Evolutionary conservation across 2,888 invertebrate species (phyloP).

Genomic region (Nephrocerus scutellatus): DNA sequence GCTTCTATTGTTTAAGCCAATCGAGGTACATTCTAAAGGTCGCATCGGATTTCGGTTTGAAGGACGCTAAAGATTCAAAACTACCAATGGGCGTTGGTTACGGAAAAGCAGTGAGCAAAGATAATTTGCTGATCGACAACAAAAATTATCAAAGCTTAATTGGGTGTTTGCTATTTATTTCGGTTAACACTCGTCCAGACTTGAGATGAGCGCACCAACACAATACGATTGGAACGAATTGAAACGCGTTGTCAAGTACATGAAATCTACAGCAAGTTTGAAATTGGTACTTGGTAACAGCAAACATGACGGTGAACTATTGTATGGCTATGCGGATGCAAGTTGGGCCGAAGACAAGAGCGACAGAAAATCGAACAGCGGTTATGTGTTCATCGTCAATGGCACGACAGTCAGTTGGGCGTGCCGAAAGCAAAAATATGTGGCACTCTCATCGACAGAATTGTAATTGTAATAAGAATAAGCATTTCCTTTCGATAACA

Average conservation of each 20-base stretch:
- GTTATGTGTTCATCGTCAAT: slow-evolving; percentile 21
- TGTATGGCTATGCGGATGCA: slow-evolving; percentile 30
- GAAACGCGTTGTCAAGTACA: slow-evolving; percentile 27
- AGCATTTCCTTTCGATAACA: too few species aligned
- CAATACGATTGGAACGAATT: slow-evolving; percentile 29
- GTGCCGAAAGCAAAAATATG: slow-evolving; percentile 26
- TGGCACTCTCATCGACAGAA: slow-evolving; percentile 21
- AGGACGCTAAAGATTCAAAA: slow-evolving; percentile 15
- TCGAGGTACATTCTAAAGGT: too few species aligned
- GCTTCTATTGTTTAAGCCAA: too few species aligned
- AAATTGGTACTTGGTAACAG: slow-evolving; percentile 6
- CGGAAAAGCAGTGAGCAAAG: slow-evolving; percentile 10
- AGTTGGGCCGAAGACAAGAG: slow-evolving; percentile 32
- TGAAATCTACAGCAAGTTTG: slow-evolving; percentile 20
- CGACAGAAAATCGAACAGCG: slow-evolving; percentile 32
- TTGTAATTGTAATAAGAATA: too few species aligned
- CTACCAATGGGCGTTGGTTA: slow-evolving; percentile 16
- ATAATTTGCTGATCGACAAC: slow-evolving; percentile 10
- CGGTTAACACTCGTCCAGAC: too few species aligned
- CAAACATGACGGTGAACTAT: neutral
- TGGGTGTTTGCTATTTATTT: too few species aligned
- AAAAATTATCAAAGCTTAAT: too few species aligned
- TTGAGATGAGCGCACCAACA: slow-evolving; percentile 25
- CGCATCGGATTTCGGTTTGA: slow-evolving; percentile 19
- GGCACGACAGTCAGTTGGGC: slow-evolving; percentile 27